Evolutionary conservation across 2,113 vertebrate genomes (phyloP).

Genomic region (Dicentrarchus labrax): DNA sequence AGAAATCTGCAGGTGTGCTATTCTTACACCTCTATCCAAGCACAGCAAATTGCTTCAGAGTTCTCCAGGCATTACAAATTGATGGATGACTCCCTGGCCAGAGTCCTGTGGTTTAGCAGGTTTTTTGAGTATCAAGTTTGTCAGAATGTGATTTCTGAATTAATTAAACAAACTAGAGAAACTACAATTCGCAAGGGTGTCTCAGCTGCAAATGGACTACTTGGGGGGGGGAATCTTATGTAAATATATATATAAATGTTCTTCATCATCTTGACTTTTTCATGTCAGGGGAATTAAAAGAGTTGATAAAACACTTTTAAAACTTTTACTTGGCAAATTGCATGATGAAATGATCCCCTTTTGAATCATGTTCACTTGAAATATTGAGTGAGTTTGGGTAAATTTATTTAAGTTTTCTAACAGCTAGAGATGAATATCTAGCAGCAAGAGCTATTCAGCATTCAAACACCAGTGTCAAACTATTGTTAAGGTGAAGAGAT

Average conservation of each 20-base stretch:
- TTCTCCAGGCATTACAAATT: slow-evolving; percentile 58
- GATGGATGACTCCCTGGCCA: slow-evolving; percentile 46
- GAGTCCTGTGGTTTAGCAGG: slow-evolving; percentile 13
- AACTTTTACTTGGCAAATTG: slow-evolving; percentile 9
- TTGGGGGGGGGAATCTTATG: not conserved
- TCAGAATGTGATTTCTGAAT: slow-evolving; percentile 44
- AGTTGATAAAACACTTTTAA: slow-evolving; percentile 2
- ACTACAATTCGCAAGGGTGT: not conserved
- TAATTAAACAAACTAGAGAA: slow-evolving; percentile 37
- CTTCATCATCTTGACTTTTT: slow-evolving; percentile 27
- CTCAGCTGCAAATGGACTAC: slow-evolving; percentile 22
- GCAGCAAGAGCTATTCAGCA: not conserved
- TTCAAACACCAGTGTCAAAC: not conserved
- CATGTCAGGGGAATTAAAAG: slow-evolving; percentile 10
- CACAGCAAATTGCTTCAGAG: slow-evolving; percentile 49
- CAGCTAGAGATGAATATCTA: not conserved
- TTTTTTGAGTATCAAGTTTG: slow-evolving; percentile 18
- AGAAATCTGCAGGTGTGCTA: slow-evolving; percentile 20
- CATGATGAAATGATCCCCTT: slow-evolving; percentile 20
- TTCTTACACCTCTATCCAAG: slow-evolving; percentile 52
- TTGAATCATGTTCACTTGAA: not conserved
- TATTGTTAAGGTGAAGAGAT: slow-evolving; percentile 13
- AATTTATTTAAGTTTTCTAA: not conserved
- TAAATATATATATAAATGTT: slow-evolving; percentile 5
- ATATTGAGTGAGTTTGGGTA: slow-evolving; percentile 8